Conservation (phyloP, 2,888 invertebrate species). For the Anaspis maculata region DNA sequence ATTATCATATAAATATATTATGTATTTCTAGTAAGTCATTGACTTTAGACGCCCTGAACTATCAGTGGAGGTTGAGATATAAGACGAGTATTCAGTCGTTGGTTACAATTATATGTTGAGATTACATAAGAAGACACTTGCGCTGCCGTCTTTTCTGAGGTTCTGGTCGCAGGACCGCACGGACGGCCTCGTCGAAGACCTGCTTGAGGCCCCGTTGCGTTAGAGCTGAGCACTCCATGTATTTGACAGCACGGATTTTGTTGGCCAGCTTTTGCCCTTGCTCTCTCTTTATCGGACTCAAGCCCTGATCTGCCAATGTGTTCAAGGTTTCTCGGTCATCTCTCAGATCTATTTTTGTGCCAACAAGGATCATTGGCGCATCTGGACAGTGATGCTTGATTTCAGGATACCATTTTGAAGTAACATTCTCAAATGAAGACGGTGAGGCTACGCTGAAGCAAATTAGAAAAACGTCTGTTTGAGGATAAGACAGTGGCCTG, state of each 20-base stretch:
- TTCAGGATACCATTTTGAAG: constrained; percentile 99
- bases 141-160: constrained; percentile 91
- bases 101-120: too few relatives aligned
- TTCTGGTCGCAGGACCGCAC: constrained; percentile 94
- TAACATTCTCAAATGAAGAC: constrained; percentile 98
- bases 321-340: constrained; percentile 95
- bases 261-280: constrained; percentile 98
- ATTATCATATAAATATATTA: too few relatives aligned
- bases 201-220: constrained; percentile 97
- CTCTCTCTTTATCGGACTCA: constrained; percentile 93
- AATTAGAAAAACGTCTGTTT: constrained; percentile 98
- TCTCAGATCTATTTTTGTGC: constrained; percentile 97
- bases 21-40: too few relatives aligned
- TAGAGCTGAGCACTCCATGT: constrained; percentile 98
- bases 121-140: constrained; percentile 59
- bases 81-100: constrained; percentile 11
- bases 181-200: constrained; percentile 98
- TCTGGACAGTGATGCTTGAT: constrained; percentile 99
- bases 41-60: constrained; percentile 17
- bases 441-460: constrained; percentile 99
- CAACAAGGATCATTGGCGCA: constrained; percentile 97
- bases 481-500: constrained; percentile 93
- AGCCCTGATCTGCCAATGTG: constrained; percentile 83
- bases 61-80: constrained; percentile 8
- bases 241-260: constrained; percentile 97